Conservation (phyloP, 2,797 vertebrate genomes). For the Pipistrellus pipistrellus region DNA sequence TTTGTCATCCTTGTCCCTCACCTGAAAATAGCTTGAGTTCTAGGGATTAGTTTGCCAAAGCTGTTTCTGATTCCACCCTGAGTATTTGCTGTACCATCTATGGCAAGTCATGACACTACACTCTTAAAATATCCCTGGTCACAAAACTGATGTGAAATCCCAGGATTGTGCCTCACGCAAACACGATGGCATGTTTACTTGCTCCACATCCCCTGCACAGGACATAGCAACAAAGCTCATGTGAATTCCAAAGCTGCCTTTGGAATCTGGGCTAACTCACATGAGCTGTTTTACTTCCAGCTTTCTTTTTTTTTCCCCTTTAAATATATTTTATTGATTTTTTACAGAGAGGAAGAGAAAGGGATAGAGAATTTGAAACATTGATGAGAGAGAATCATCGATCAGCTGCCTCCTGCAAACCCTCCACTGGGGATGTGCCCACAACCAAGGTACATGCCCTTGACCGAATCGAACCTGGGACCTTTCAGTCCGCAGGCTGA, state of each 20-base stretch:
- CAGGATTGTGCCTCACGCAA: background rate
- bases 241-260: background rate
- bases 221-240: accelerated
- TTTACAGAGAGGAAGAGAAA: no score
- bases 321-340: no score
- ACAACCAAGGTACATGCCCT: no score
- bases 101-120: background rate
- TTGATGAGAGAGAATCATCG: no score
- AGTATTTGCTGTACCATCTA: background rate
- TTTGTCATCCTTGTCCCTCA: background rate
- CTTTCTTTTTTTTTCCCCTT: background rate
- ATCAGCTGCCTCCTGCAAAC: no score
- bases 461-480: no score
- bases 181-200: background rate
- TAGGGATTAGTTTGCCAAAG: background rate
- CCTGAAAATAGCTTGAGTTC: background rate
- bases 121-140: background rate
- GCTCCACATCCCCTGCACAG: background rate
- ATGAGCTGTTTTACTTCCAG: background rate
- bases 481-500: no score
- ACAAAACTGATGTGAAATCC: background rate
- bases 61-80: background rate
- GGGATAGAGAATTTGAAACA: no score
- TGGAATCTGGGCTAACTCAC: background rate
- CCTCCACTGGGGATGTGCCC: no score